Conservation (phyloP, 1,140 invertebrate genomes). For the Lepidurus packardi region DNA sequence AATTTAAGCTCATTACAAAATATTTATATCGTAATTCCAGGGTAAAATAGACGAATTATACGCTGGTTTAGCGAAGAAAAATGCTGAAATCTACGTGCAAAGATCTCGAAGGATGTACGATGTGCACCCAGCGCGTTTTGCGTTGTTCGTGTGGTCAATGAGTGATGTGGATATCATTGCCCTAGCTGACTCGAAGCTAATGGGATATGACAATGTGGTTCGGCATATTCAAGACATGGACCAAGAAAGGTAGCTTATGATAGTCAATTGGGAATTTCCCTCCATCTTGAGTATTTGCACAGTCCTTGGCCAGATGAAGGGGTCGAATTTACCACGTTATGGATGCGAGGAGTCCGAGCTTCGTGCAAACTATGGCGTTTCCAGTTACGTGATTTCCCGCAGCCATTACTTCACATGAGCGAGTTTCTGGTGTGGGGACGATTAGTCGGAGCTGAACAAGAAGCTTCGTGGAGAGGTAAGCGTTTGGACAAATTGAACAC, state of each 20-base stretch:
- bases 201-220: slow-evolving; percentile 72
- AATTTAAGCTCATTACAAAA: not conserved
- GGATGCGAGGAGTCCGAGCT: slow-evolving; percentile 78
- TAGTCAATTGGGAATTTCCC: slow-evolving; percentile 1
- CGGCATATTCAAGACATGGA: slow-evolving; percentile 72
- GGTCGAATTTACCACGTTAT: slow-evolving; percentile 83
- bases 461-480: slow-evolving; percentile 66
- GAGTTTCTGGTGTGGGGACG: slow-evolving; percentile 81
- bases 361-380: slow-evolving; percentile 78
- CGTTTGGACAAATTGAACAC: not conserved
- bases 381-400: slow-evolving; percentile 90
- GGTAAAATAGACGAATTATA: slow-evolving; percentile 75
- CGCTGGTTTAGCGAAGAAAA: slow-evolving; percentile 74
- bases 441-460: slow-evolving; percentile 81
- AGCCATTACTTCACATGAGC: slow-evolving; percentile 76
- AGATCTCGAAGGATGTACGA: slow-evolving; percentile 74
- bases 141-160: slow-evolving; percentile 74
- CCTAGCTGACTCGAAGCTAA: slow-evolving; percentile 75
- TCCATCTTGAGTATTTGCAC: slow-evolving; percentile 24
- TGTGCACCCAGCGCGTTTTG: slow-evolving; percentile 60
- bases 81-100: slow-evolving; percentile 92
- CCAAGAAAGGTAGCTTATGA: slow-evolving; percentile 54
- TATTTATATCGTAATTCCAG: slow-evolving; percentile 18
- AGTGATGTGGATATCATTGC: slow-evolving; percentile 72
- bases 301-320: slow-evolving; percentile 86